These are phyloP conservation scores for Pseudanteris insignis DNA, from an alignment of 2,888 invertebrate genomes.

Conservation along the genomic window DNA sequence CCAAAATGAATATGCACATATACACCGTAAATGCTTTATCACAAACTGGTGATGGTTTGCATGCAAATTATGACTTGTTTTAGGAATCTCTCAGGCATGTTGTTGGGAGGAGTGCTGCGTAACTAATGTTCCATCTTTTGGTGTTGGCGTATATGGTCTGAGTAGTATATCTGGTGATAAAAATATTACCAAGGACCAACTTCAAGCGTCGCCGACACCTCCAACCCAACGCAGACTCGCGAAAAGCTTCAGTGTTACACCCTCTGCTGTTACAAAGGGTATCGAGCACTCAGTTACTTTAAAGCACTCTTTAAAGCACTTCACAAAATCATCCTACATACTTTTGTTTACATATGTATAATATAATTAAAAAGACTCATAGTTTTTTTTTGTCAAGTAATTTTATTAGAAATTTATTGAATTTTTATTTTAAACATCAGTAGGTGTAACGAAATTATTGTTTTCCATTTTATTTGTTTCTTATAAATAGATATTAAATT, in stretches of 20 bases:
- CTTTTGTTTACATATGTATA: too few relatives aligned
- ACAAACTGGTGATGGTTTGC: conserved; percentile 56
- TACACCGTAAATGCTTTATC: conserved; percentile 25
- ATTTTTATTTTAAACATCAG: too few relatives aligned
- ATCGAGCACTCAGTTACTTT: conserved; percentile 48
- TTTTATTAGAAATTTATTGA: too few relatives aligned
- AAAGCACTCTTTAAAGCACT: conserved; percentile 3
- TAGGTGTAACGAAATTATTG: too few relatives aligned
- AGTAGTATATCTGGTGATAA: conserved; percentile 60
- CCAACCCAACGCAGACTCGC: conserved; percentile 88
- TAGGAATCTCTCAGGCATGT: conserved; percentile 65
- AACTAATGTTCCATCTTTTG: conserved; percentile 56
- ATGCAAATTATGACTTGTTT: conserved; percentile 51
- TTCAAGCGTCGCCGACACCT: conserved; percentile 79
- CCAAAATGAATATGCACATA: not conserved
- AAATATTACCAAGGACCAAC: conserved; percentile 61
- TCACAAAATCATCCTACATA: too few relatives aligned
- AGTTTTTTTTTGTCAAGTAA: too few relatives aligned
- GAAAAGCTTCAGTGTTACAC: conserved; percentile 91
- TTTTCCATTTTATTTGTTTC: too few relatives aligned
- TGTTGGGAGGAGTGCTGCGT: conserved; percentile 66
- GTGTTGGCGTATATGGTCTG: conserved; percentile 52
- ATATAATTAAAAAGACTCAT: too few relatives aligned
- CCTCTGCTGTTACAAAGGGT: conserved; percentile 76
- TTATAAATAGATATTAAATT: too few relatives aligned